Conservation (phyloP, 2,888 invertebrate genomes). For the Empis livida region DNA sequence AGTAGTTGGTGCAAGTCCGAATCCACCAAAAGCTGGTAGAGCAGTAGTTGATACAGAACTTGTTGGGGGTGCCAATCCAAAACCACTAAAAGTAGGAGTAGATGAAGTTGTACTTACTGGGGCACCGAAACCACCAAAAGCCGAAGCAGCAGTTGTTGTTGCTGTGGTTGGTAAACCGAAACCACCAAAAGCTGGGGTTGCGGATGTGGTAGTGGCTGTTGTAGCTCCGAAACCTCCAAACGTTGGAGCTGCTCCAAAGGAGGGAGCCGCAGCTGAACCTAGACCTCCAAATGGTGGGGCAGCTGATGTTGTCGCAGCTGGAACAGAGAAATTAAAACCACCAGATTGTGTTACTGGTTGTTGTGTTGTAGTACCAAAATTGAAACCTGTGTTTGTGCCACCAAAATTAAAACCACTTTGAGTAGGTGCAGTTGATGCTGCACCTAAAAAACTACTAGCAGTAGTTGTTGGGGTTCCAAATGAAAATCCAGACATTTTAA, state of each 20-base stretch:
- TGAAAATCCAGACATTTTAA: neutral
- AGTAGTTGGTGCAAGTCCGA: neutral
- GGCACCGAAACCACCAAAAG: slow-evolving; percentile 15
- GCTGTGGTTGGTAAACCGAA: slow-evolving; percentile 9
- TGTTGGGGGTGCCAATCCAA: slow-evolving; percentile 14
- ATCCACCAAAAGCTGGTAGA: slow-evolving; percentile 14
- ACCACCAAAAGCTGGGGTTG: slow-evolving; percentile 11
- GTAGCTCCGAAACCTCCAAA: neutral
- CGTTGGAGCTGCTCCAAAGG: slow-evolving; percentile 11
- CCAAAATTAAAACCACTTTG: too few species aligned
- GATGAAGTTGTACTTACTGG: slow-evolving; percentile 3
- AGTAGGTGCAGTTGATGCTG: neutral
- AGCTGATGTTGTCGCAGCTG: slow-evolving; percentile 8
- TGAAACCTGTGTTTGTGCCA: neutral
- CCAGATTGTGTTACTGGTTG: neutral
- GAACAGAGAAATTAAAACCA: neutral
- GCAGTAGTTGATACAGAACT: slow-evolving; percentile 13
- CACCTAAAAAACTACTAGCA: neutral
- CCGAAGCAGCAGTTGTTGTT: slow-evolving; percentile 9
- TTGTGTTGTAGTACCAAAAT: neutral
- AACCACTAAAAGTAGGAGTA: neutral
- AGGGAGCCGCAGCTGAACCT: slow-evolving; percentile 13
- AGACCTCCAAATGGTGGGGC: slow-evolving; percentile 12
- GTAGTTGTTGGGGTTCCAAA: neutral
- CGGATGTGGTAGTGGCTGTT: neutral